These are phyloP conservation scores for Mixornis gularis DNA, from an alignment of 2,113 vertebrate genomes.

Conservation along the genomic window DNA sequence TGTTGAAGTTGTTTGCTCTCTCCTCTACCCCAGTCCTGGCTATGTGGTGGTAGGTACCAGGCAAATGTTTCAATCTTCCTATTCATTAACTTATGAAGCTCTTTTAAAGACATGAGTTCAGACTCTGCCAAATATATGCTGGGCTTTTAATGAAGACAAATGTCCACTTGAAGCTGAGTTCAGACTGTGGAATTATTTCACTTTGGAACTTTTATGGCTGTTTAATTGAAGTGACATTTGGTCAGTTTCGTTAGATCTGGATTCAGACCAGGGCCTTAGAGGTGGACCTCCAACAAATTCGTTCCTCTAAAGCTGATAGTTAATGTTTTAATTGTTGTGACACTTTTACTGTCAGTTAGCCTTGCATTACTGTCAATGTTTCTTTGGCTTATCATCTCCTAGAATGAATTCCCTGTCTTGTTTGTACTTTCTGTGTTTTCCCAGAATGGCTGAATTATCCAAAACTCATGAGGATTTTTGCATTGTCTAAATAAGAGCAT, in stretches of 20 bases:
- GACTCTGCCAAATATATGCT: constrained; percentile 31
- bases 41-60: neutral
- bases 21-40: neutral
- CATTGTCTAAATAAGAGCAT: neutral
- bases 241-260: constrained; percentile 39
- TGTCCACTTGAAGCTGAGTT: constrained; percentile 59
- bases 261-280: constrained; percentile 40
- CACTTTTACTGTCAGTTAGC: neutral
- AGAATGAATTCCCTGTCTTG: neutral
- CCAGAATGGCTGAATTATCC: neutral
- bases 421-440: neutral
- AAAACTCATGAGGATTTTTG: neutral
- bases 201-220: constrained; percentile 48
- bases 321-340: neutral
- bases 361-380: neutral
- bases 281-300: neutral
- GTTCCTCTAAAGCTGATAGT: neutral
- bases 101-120: constrained; percentile 51
- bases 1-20: neutral
- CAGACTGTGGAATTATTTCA: constrained; percentile 63
- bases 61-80: constrained; percentile 27
- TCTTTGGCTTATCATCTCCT: neutral
- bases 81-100: constrained; percentile 40
- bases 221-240: constrained; percentile 71
- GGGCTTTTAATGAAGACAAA: constrained; percentile 68